These are phyloP conservation scores for Augochlora pura DNA, from an alignment of 1,140 invertebrate genomes.

Conservation along the genomic window DNA sequence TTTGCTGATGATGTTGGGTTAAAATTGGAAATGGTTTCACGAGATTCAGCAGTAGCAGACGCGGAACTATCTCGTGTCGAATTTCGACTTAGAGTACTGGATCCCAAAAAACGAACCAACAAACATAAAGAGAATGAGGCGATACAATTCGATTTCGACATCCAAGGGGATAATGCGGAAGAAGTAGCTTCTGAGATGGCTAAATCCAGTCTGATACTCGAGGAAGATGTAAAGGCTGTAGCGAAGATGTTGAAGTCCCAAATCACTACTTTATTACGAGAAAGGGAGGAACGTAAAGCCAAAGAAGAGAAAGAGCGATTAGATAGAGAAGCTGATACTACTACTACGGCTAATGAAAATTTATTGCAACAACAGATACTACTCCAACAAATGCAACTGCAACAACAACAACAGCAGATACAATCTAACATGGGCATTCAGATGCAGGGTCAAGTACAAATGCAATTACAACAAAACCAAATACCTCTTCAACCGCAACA, in stretches of 20 bases:
- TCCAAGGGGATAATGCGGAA: conserved; percentile 95
- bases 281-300: conserved; percentile 82
- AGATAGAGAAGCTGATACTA: conserved; percentile 75
- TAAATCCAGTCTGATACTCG: conserved; percentile 92
- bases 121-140: conserved; percentile 99
- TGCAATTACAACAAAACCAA: conserved; percentile 80
- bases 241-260: conserved; percentile 93
- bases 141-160: conserved; percentile 99
- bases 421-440: conserved; percentile 75
- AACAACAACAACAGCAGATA: conserved; percentile 81
- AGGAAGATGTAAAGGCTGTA: conserved; percentile 94
- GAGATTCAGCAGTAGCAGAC: conserved; percentile 83
- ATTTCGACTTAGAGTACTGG: conserved; percentile 95
- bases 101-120: conserved; percentile 97
- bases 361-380: conserved; percentile 78
- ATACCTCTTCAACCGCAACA: conserved; percentile 80
- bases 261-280: conserved; percentile 84
- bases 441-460: conserved; percentile 67
- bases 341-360: conserved; percentile 59
- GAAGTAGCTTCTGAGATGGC: conserved; percentile 98
- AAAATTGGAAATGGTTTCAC: conserved; percentile 94
- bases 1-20: conserved; percentile 97
- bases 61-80: conserved; percentile 83
- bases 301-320: conserved; percentile 79
- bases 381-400: conserved; percentile 82